phyloP scores from a whole-genome alignment of 2,797 vertebrate genomes.

The Paguma larvata region DNA sequence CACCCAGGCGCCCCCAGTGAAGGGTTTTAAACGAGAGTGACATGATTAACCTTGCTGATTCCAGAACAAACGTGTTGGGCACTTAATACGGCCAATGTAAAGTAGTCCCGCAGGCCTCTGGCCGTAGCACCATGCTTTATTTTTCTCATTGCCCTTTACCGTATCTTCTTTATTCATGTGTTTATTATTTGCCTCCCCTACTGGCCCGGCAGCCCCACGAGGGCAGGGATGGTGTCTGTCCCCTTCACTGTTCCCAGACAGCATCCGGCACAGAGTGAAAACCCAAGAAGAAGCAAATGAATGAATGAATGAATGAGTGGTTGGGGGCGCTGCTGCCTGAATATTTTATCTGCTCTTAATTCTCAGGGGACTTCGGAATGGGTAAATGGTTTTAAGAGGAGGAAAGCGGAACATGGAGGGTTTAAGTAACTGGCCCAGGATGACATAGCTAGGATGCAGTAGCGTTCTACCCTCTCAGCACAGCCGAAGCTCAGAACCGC shows the following conservation, averaged over 20 bases:
- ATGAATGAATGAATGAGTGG: neutral
- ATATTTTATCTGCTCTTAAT: conserved; percentile 14
- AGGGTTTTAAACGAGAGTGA: neutral
- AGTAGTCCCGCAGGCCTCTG: neutral
- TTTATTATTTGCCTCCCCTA: neutral
- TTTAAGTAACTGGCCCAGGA: neutral
- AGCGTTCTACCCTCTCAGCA: neutral
- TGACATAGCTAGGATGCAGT: neutral
- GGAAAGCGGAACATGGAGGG: neutral
- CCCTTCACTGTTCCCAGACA: conserved; percentile 3
- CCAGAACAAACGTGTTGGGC: neutral
- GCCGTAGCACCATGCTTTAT: neutral
- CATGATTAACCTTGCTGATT: neutral
- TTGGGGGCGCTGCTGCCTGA: neutral
- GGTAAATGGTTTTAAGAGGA: conserved; percentile 2
- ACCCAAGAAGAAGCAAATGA: neutral
- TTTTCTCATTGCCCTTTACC: conserved; percentile 33
- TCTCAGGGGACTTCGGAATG: neutral
- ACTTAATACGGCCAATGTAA: neutral
- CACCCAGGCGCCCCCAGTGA: neutral
- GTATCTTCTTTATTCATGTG: neutral
- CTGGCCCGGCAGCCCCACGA: neutral
- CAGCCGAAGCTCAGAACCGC: neutral
- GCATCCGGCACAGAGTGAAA: conserved; percentile 18
- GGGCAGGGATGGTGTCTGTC: neutral